Percentiles rank a stretch among this genome's conserved stretches.
phyloP scores from a whole-genome alignment of 2,113 vertebrate genomes.

The Toxotes chatareus region DNA sequence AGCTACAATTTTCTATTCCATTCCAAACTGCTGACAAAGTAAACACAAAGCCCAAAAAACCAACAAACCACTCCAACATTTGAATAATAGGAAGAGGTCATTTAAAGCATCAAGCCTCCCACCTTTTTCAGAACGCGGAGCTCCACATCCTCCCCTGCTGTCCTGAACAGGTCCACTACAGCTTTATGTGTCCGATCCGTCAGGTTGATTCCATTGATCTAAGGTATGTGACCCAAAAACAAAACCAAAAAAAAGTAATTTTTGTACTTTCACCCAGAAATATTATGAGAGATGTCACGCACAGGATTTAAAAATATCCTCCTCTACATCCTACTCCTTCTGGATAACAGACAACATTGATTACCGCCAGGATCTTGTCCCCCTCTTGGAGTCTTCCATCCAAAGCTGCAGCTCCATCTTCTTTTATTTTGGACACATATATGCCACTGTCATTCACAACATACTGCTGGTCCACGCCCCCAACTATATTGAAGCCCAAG shows the following conservation, averaged over 20 bases:
- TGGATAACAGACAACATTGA: background rate
- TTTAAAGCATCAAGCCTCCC: conserved; percentile 16
- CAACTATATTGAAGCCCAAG: conserved; percentile 97
- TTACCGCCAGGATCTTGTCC: conserved; percentile 96
- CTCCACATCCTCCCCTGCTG: conserved; percentile 88
- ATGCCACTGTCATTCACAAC: conserved; percentile 91
- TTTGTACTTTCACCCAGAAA: too few species aligned
- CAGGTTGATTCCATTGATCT: conserved; percentile 92
- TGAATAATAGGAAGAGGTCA: background rate
- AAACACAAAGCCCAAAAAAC: background rate
- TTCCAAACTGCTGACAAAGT: too few species aligned
- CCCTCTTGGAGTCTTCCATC: conserved; percentile 94
- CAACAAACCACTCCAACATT: background rate
- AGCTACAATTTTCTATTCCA: background rate
- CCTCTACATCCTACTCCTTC: background rate
- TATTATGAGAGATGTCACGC: background rate
- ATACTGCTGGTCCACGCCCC: conserved; percentile 93
- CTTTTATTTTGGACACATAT: conserved; percentile 95
- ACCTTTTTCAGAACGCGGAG: conserved; percentile 92
- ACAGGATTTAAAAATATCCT: background rate
- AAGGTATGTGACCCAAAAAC: conserved; percentile 8
- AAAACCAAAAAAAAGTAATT: background rate
- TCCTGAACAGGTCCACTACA: conserved; percentile 92
- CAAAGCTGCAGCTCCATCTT: conserved; percentile 91
- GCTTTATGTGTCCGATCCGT: conserved; percentile 87